A percentile compares a stretch with the other conserved stretches of the same genome.
phyloP scores from a whole-genome alignment of 2,113 vertebrate genomes.

The Aix galericulata region DNA sequence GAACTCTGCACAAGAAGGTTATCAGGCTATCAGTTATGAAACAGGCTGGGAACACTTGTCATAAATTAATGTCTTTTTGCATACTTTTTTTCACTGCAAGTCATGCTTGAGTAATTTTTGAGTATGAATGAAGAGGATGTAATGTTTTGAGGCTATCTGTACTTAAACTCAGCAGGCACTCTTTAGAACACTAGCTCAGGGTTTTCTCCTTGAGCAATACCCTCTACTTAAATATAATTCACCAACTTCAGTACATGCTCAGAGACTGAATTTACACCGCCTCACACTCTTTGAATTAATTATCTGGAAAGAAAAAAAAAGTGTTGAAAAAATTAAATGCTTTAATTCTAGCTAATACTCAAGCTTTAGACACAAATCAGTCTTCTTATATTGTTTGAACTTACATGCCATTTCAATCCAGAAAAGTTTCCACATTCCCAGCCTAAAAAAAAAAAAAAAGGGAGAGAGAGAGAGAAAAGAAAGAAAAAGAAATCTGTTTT shows the following conservation, averaged over 20 bases:
- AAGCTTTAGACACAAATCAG: neutral
- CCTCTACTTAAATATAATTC: neutral
- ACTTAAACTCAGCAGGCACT: neutral
- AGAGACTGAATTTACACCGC: neutral
- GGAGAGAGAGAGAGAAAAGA: no score
- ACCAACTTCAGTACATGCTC: neutral
- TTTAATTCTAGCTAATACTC: neutral
- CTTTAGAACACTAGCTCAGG: neutral
- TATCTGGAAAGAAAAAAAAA: neutral
- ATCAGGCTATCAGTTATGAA: fast-evolving
- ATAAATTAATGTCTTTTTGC: neutral
- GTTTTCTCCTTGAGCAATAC: neutral
- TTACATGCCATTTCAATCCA: fast-evolving
- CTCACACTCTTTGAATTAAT: neutral
- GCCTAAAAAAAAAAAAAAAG: neutral
- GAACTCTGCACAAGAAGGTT: neutral
- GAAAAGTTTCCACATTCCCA: neutral
- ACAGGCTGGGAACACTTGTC: neutral
- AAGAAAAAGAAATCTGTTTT: neutral
- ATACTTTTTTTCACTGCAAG: neutral
- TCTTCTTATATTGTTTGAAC: neutral
- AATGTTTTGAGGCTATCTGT: neutral
- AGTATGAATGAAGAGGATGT: neutral
- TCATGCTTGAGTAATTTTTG: neutral
- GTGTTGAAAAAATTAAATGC: neutral